Percentiles rank a stretch among this genome's conserved stretches.
Conservation (phyloP, 2,888 invertebrate genomes). For the Melinaea menophilus region DNA sequence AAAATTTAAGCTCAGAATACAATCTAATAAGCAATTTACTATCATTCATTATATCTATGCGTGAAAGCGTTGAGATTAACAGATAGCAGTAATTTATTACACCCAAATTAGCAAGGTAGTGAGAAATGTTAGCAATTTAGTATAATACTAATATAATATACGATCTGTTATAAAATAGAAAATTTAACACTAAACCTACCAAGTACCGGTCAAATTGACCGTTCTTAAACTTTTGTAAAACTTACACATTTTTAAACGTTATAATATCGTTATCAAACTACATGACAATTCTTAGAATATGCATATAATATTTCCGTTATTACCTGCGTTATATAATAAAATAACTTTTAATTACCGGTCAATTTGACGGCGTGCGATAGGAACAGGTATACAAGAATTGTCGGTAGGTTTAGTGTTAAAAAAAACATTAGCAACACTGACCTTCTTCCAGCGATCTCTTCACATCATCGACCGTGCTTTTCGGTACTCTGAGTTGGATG, state of each 20-base stretch:
- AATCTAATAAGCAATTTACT: slow-evolving; percentile 21
- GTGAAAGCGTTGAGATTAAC: slow-evolving; percentile 24
- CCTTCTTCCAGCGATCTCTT: slow-evolving; percentile 89
- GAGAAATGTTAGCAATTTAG: slow-evolving; percentile 10
- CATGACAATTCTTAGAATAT: no score
- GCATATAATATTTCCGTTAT: no score
- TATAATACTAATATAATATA: slow-evolving; percentile 1
- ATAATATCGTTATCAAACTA: no score
- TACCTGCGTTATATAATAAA: no score
- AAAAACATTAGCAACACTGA: slow-evolving; percentile 52
- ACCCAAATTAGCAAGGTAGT: slow-evolving; percentile 3
- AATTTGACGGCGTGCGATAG: no score
- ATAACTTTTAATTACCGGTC: no score
- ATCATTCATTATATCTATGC: slow-evolving; percentile 8
- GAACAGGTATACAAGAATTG: no score
- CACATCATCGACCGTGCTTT: slow-evolving; percentile 84
- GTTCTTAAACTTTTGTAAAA: no score
- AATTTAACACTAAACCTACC: background rate
- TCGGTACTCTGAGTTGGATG: slow-evolving; percentile 88
- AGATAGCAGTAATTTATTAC: slow-evolving; percentile 20
- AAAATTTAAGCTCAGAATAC: no score
- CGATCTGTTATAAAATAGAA: background rate
- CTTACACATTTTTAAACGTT: no score
- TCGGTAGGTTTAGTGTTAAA: no score
- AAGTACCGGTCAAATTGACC: no score